phyloP scores from a whole-genome alignment of 1,140 invertebrate genomes.

The Pomacea maculata region DNA sequence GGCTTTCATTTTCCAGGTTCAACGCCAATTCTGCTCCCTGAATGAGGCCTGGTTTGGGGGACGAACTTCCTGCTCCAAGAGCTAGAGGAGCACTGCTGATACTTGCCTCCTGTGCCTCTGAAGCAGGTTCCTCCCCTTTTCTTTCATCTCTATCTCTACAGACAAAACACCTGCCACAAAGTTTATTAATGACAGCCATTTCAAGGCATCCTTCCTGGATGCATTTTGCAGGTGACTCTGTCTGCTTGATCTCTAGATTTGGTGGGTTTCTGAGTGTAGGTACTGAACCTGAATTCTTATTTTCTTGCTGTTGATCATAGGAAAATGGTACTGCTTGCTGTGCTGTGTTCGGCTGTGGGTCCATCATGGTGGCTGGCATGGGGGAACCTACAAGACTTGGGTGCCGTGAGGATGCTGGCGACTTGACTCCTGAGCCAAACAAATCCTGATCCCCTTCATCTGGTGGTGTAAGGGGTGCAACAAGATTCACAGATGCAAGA shows the following conservation, averaged over 20 bases:
- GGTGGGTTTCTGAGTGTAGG: too few relatives aligned
- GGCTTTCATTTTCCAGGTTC: too few relatives aligned
- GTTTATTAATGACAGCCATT: slow-evolving; percentile 11
- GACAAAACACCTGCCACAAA: slow-evolving; percentile 32
- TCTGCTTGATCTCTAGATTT: neutral
- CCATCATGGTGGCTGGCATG: neutral
- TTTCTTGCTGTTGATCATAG: neutral
- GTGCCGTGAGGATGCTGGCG: neutral
- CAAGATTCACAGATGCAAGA: neutral
- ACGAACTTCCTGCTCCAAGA: too few relatives aligned
- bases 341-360: neutral
- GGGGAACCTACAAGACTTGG: neutral
- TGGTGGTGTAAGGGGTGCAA: slow-evolving; percentile 6
- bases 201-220: neutral
- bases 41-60: too few relatives aligned
- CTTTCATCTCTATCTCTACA: slow-evolving; percentile 1
- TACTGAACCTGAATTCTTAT: too few relatives aligned
- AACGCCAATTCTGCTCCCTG: too few relatives aligned
- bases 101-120: neutral
- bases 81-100: neutral
- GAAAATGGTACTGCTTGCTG: neutral
- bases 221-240: neutral
- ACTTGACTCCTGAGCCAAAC: neutral
- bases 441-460: neutral
- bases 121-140: neutral